phyloP scores from a whole-genome alignment of 2,113 vertebrate species.

The Phodopus roborovskii region DNA sequence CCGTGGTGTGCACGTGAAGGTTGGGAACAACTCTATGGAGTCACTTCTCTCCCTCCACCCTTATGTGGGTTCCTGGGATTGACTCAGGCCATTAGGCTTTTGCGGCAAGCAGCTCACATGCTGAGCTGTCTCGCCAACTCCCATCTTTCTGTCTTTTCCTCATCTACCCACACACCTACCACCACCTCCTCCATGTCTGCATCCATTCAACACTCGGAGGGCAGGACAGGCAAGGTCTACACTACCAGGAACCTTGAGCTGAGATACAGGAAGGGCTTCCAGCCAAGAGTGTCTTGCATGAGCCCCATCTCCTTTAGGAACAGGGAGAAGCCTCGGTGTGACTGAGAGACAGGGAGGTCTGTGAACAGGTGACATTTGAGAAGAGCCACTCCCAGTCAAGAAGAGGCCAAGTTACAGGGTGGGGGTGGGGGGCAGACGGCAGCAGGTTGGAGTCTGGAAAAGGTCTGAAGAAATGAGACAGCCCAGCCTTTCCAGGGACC shows the following conservation, averaged over 20 bases:
- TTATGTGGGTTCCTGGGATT: not conserved
- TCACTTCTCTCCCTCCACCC: not conserved
- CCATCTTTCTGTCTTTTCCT: rapidly evolving
- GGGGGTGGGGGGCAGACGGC: too few species aligned
- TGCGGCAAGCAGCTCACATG: not conserved
- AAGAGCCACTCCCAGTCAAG: not conserved
- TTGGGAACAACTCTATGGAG: not conserved
- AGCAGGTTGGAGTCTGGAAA: not conserved
- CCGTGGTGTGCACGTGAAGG: not conserved
- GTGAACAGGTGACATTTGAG: not conserved
- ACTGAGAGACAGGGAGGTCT: not conserved
- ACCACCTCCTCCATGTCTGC: not conserved
- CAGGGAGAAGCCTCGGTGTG: not conserved
- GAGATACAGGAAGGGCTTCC: not conserved
- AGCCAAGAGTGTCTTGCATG: not conserved
- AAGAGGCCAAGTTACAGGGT: not conserved
- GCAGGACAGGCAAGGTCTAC: not conserved
- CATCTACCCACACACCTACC: too few species aligned
- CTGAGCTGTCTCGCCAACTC: not conserved
- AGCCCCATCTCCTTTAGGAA: not conserved
- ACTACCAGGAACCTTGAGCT: not conserved
- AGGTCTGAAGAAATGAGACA: not conserved
- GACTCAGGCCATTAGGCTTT: not conserved
- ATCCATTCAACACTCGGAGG: not conserved
- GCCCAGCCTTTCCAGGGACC: not conserved